phyloP scores from a whole-genome alignment of 2,797 vertebrate genomes.

The Pitangus sulphuratus region DNA sequence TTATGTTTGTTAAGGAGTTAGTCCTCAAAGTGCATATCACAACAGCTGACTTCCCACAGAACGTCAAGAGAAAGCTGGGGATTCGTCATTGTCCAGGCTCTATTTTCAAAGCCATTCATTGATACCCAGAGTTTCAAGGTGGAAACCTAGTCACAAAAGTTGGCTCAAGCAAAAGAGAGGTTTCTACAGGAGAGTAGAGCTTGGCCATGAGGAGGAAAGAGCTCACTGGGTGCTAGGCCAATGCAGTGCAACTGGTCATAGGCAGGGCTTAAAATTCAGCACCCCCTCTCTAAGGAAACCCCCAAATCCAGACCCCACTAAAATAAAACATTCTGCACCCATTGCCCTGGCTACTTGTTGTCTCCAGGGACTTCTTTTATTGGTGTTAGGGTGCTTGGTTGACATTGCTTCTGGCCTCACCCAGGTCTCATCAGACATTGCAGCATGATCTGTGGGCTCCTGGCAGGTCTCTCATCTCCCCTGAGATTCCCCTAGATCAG shows the following conservation, averaged over 20 bases:
- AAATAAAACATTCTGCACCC: neutral
- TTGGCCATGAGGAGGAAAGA: neutral
- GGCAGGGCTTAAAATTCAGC: neutral
- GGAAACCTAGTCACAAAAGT: neutral
- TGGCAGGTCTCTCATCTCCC: neutral
- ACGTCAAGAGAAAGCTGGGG: neutral
- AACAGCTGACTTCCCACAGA: neutral
- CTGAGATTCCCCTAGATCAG: neutral
- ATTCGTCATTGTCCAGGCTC: neutral
- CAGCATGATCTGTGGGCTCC: neutral
- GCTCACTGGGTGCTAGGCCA: neutral
- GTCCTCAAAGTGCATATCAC: neutral
- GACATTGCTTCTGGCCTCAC: neutral
- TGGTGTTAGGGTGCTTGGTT: neutral
- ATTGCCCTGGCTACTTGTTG: neutral
- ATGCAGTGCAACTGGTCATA: neutral
- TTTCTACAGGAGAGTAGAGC: neutral
- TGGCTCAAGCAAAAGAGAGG: neutral
- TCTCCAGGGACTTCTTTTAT: neutral
- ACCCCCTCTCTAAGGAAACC: neutral
- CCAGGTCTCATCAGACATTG: neutral
- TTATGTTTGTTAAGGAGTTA: neutral
- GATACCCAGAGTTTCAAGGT: rapidly evolving
- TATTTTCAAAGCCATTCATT: neutral
- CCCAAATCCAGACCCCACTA: neutral